A percentile compares a stretch with the other conserved stretches of the same genome.
These are phyloP conservation scores for Lytechinus pictus DNA, from an alignment of 35 echinoderm and acorn worm genomes.

Conservation along the genomic window DNA sequence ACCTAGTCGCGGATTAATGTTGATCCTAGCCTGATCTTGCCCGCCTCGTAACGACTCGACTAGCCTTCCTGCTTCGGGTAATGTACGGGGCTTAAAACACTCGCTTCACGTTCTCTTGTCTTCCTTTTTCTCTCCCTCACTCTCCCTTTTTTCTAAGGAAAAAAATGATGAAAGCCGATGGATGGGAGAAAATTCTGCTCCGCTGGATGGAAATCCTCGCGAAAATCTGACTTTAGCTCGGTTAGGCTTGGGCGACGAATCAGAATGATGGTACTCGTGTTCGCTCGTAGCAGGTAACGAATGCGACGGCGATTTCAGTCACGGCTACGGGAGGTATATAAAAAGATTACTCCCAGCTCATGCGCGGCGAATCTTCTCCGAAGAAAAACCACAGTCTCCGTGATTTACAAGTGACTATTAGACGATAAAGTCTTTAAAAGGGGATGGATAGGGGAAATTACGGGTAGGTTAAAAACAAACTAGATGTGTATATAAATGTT, in stretches of 20 bases:
- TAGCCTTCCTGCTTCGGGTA: conserved; percentile 55
- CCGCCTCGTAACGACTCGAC: conserved; percentile 46
- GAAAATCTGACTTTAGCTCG: conserved; percentile 54
- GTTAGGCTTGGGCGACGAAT: conserved; percentile 7
- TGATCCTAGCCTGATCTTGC: conserved; percentile 44
- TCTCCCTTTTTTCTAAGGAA: not conserved
- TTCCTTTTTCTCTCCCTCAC: not conserved
- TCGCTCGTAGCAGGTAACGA: conserved; percentile 44
- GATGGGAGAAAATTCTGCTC: not conserved
- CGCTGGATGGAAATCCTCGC: conserved; percentile 36
- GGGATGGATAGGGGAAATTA: conserved; percentile 49
- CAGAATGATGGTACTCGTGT: conserved; percentile 37
- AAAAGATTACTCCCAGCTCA: conserved; percentile 39
- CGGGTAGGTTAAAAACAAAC: conserved; percentile 44
- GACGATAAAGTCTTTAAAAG: conserved; percentile 48
- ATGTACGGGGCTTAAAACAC: conserved; percentile 51
- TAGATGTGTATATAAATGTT: conserved; percentile 37
- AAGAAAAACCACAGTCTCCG: conserved; percentile 33
- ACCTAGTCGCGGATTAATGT: conserved; percentile 43
- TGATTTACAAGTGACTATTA: conserved; percentile 42
- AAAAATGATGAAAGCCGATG: not conserved
- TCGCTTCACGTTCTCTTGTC: conserved; percentile 9
- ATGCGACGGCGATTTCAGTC: conserved; percentile 29
- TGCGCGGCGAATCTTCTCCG: not conserved
- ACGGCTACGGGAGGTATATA: conserved; percentile 31